phyloP scores from a whole-genome alignment of 2,113 vertebrate genomes.

The Myiozetetes cayanensis region DNA sequence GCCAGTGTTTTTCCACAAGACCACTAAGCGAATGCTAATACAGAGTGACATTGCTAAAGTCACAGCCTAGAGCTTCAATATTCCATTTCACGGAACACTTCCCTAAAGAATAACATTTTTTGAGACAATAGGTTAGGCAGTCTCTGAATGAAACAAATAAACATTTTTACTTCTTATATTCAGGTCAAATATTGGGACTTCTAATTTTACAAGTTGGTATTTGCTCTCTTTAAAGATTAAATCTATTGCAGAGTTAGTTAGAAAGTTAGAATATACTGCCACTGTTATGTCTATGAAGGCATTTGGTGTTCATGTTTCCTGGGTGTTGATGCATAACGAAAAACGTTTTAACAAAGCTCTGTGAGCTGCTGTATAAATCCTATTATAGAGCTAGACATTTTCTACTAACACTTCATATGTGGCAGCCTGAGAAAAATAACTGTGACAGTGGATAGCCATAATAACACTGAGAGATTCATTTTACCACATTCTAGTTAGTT shows the following conservation, averaged over 20 bases:
- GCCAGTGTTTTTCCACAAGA: background rate
- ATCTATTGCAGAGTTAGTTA: background rate
- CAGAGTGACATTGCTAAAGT: background rate
- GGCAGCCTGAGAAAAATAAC: background rate
- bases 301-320: background rate
- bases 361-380: background rate
- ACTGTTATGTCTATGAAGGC: accelerated
- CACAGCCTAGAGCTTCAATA: background rate
- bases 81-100: background rate
- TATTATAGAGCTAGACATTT: background rate
- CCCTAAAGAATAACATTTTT: background rate
- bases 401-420: background rate
- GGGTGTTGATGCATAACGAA: background rate
- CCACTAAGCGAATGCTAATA: background rate
- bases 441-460: background rate
- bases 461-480: background rate
- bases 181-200: background rate
- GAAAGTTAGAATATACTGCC: background rate
- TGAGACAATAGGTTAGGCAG: background rate
- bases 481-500: background rate
- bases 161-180: background rate
- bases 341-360: background rate
- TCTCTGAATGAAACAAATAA: background rate
- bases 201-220: background rate
- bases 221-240: background rate